These are phyloP conservation scores for Leptopilina myrica DNA, from an alignment of 2,888 invertebrate species.

Conservation along the genomic window DNA sequence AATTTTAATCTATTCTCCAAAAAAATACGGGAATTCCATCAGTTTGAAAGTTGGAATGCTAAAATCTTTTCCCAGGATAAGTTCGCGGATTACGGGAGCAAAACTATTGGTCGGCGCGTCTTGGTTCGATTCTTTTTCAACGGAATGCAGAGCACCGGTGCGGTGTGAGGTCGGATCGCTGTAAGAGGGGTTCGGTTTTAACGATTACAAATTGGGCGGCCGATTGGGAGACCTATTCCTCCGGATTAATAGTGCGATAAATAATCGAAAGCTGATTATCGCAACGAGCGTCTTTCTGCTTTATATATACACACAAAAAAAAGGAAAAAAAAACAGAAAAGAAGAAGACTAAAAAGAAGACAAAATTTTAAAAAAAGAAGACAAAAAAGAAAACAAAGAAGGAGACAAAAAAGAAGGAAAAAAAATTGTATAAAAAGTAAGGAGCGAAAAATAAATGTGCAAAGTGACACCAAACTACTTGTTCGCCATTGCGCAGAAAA, in stretches of 20 bases:
- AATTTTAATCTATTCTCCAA: too few species aligned
- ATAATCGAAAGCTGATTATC: conserved; percentile 74
- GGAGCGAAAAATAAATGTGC: conserved; percentile 35
- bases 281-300: conserved; percentile 54
- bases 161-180: conserved; percentile 40
- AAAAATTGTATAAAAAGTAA: conserved; percentile 44
- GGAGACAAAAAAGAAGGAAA: conserved; percentile 33
- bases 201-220: conserved; percentile 74
- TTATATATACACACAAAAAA: conserved; percentile 38
- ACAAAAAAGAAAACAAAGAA: too few species aligned
- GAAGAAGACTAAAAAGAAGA: too few species aligned
- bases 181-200: conserved; percentile 50
- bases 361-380: too few species aligned
- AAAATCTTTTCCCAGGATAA: conserved; percentile 33
- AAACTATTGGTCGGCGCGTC: conserved; percentile 49
- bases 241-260: conserved; percentile 73
- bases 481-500: background rate
- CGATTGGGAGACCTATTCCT: conserved; percentile 69
- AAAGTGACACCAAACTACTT: background rate
- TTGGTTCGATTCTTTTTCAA: conserved; percentile 52
- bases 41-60: too few species aligned
- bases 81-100: conserved; percentile 49
- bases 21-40: too few species aligned
- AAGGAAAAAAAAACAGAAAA: conserved; percentile 43
- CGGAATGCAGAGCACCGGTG: conserved; percentile 47